phyloP scores from a whole-genome alignment of 1,140 invertebrate species.

The Grapholita molesta region DNA sequence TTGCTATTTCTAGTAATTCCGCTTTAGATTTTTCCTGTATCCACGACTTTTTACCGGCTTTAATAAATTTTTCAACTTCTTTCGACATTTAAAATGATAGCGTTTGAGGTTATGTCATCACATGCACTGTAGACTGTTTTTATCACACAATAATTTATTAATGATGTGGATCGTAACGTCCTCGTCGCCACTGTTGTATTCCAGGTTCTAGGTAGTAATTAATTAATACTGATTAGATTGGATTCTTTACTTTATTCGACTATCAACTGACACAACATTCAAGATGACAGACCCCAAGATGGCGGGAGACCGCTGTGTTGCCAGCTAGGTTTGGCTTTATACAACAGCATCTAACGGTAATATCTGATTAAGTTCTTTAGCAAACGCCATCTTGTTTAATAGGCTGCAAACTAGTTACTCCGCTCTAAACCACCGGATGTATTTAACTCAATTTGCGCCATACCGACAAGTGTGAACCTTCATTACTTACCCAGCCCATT shows the following conservation, averaged over 20 bases:
- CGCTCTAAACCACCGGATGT: neutral
- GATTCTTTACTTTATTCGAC: too few species aligned
- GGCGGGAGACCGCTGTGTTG: too few species aligned
- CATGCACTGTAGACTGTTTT: neutral
- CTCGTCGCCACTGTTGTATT: neutral
- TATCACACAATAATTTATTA: neutral
- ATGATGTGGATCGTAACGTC: neutral
- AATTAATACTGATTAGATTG: too few species aligned
- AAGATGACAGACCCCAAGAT: too few species aligned
- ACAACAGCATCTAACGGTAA: neutral
- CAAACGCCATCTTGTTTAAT: neutral
- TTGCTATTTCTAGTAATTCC: constrained; percentile 6
- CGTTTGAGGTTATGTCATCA: neutral
- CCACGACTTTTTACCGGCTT: constrained; percentile 3
- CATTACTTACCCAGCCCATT: neutral
- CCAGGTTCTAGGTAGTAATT: too few species aligned
- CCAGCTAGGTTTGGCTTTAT: too few species aligned
- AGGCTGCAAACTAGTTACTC: neutral
- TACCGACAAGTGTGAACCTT: neutral
- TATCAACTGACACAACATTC: too few species aligned
- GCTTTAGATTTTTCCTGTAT: constrained; percentile 9
- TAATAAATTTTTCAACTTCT: neutral
- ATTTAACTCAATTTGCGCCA: neutral
- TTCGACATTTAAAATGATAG: neutral
- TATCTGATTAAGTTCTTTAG: neutral